Base-by-base conservation (phyloP, 2,888 invertebrate species). In the Nysson spinosus region DNA sequence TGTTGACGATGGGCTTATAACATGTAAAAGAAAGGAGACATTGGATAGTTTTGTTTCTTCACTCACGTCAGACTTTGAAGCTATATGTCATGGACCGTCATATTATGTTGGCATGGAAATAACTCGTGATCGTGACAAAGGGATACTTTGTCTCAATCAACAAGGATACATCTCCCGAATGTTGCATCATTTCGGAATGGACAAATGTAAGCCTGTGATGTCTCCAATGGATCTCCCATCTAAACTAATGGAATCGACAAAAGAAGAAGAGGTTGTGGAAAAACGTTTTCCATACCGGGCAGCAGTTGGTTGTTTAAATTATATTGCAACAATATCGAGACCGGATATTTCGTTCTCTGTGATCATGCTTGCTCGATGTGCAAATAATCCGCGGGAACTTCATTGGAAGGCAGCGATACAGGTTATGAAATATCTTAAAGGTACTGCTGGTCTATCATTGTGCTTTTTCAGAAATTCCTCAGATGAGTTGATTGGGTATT, bases 31-130 rank as follows among this genome's bases (percentile, higher is more conserved):
- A 17, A 43, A 30, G 30, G 28, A 30, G 11, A 26, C 17, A 17
- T 3, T 43, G 30, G 28, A 43, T 30, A 3, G 1, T 1, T 30
- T 30, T 16, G 28, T 43, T n/a, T 14, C 24, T 14, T 42, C 42
- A 24, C 24, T 42, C 12, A 14, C 4, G 26, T 24, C 14, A 26
- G 43, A 43, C 6, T 43, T 30, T n/a, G 43, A 30, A 17, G n/a
- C 19, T 6, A 4, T n/a, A 17, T 43, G 17, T 19, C 30, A 43
- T 43, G 43, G 11, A 17, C 30, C 43, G 11, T 43, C 43, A n/a
- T 43, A 30, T 30, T 30, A 43, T 7, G 43, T 43, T n/a, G 43
- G 30, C 6, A 43, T 43, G 16, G 26, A 28, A 9, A 28, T 43
- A 28, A 28, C 1, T 24, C 24, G 24, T 1, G 24, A 24, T 24